Percentiles rank a stretch among this genome's conserved stretches.
These are phyloP conservation scores for Heteromormyrus szaboi DNA, from an alignment of 2,797 vertebrate genomes.

Conservation along the genomic window DNA sequence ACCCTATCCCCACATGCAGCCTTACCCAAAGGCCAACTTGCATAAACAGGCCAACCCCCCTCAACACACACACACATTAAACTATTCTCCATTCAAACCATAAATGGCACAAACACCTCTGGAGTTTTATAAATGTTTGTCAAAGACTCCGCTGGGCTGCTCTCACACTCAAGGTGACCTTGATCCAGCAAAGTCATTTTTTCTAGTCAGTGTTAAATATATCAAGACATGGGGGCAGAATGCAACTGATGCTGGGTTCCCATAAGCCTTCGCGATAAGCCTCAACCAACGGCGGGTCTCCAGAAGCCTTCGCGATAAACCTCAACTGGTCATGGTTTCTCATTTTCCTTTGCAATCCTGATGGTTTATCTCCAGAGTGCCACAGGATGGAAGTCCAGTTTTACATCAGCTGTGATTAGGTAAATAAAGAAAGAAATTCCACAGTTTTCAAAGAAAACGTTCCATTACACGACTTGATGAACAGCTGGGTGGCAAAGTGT, in stretches of 20 bases:
- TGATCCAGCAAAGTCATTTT: background rate
- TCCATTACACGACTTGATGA: background rate
- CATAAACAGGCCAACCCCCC: background rate
- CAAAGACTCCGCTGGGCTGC: background rate
- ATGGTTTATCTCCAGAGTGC: background rate
- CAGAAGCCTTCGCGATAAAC: background rate
- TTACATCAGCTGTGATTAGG: background rate
- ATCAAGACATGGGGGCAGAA: background rate
- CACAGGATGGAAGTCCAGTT: background rate
- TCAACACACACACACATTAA: background rate
- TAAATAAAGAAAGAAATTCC: background rate
- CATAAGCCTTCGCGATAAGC: background rate
- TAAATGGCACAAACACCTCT: background rate
- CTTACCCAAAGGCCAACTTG: background rate
- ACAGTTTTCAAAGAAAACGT: background rate
- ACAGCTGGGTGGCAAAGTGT: background rate
- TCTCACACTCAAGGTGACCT: background rate
- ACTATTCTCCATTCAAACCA: background rate
- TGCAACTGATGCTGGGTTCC: background rate
- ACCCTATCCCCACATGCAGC: background rate
- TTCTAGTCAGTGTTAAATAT: background rate
- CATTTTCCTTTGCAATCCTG: background rate
- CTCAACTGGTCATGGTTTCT: background rate
- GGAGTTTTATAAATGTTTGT: background rate
- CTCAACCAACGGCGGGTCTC: background rate